These are phyloP conservation scores for Drosophila dives DNA, from an alignment of 2,888 invertebrate species.

Conservation along the genomic window DNA sequence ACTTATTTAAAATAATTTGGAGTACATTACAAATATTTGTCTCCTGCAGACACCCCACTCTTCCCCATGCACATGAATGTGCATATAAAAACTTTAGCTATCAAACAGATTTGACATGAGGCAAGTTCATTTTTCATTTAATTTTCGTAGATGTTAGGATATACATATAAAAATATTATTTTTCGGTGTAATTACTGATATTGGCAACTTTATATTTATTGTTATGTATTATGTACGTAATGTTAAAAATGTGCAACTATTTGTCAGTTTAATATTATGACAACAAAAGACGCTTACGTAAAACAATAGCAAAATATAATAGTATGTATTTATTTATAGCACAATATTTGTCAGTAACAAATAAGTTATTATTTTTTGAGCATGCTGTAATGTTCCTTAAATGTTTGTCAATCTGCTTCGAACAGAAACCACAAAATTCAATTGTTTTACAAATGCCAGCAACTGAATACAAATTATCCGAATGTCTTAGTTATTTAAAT, in stretches of 20 bases:
- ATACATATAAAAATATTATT: conserved; percentile 64
- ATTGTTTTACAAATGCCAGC: conserved; percentile 15
- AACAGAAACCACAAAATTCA: conserved; percentile 22
- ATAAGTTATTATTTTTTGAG: conserved; percentile 33
- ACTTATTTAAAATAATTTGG: conserved; percentile 4
- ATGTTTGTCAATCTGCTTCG: conserved; percentile 30
- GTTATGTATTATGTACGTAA: conserved; percentile 60
- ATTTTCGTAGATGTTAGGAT: conserved; percentile 57
- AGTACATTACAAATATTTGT: conserved; percentile 41
- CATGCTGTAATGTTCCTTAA: conserved; percentile 42
- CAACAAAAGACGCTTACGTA: conserved; percentile 44
- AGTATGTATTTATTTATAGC: conserved; percentile 34
- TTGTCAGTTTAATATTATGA: conserved; percentile 45
- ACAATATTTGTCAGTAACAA: conserved; percentile 12
- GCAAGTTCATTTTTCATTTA: conserved; percentile 38
- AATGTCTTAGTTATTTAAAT: conserved; percentile 31
- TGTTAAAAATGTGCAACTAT: conserved; percentile 58
- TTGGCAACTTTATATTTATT: conserved; percentile 70
- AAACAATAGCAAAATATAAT: conserved; percentile 55
- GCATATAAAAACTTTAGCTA: conserved; percentile 38
- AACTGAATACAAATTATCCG: conserved; percentile 20
- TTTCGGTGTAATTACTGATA: conserved; percentile 73
- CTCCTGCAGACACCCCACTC: conserved; percentile 21
- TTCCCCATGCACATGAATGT: conserved; percentile 14
- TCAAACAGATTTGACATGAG: conserved; percentile 45